phyloP scores from a whole-genome alignment of 2,888 invertebrate species.

The Microctonus brassicae region DNA sequence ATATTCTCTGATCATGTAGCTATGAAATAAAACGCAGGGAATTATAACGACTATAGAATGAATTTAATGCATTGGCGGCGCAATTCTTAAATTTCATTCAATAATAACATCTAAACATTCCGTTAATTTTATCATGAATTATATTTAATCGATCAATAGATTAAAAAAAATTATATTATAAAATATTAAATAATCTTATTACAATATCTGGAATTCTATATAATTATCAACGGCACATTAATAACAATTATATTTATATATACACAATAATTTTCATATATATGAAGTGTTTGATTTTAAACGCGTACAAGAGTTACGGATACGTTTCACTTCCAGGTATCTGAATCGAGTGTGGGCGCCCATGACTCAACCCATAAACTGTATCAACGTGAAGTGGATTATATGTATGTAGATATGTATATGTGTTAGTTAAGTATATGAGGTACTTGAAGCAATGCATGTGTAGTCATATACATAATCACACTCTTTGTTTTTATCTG shows the following conservation, averaged over 20 bases:
- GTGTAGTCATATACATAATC: background rate
- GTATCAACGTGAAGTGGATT: conserved; percentile 42
- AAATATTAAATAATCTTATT: background rate
- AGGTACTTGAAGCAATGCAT: background rate
- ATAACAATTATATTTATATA: background rate
- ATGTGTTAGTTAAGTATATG: conserved; percentile 9
- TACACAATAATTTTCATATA: background rate
- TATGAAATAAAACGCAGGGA: conserved; percentile 2
- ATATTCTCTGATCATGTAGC: conserved; percentile 17
- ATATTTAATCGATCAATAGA: background rate
- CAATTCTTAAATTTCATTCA: conserved; percentile 48
- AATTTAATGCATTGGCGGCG: conserved; percentile 45
- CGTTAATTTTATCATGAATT: background rate
- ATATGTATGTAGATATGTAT: conserved; percentile 20
- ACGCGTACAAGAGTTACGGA: background rate
- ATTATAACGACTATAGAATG: conserved; percentile 34
- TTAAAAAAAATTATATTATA: background rate
- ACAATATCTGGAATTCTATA: background rate
- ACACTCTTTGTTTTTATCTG: conserved; percentile 46
- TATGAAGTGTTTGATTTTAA: conserved; percentile 3
- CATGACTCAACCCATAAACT: conserved; percentile 48
- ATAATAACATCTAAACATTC: background rate
- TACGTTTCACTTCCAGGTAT: conserved; percentile 38
- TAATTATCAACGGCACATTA: conserved; percentile 32
- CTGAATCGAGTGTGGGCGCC: conserved; percentile 34